Base-by-base conservation (phyloP, 2,113 vertebrate genomes). In the Sinosuthora webbiana region DNA sequence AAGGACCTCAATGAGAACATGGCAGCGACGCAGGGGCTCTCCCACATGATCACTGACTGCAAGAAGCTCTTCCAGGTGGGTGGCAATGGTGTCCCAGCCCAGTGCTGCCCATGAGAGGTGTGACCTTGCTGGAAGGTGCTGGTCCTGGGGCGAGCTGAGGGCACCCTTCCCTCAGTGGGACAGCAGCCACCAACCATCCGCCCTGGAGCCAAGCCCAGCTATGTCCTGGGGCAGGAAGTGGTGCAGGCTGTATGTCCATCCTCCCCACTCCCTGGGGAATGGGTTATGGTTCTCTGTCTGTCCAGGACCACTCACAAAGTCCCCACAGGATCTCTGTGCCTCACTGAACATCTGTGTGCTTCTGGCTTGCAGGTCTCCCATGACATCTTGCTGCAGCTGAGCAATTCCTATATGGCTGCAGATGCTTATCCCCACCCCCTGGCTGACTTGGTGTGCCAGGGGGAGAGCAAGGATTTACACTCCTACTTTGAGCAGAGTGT, bases 41-140 rank as follows among this genome's bases (percentile, higher is more conserved):
- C 98, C 81, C 98, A 99, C 93, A 99, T 99, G 98, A 99, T 99
- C 92, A 97, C 95, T 0, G 98, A 99, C 93, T 99, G 98, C 97
- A 99, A 99, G 97, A 98, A 99, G 83, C 98, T 99, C n/a, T 99
- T 99, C 89, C 98, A 99, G 98, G 98, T 99, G 76, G 82, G 97
- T 90, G 49, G 63, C 50, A 77, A 3, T 2, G 6, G 33, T 28
- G 19, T 35, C 44, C 35, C 21, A n/a, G 86, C 30, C 11, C 5
- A 4, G 31, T 0, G 0, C 27, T 49, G 30, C 13, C n/a, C 2
- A 1, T 0, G 1, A 52, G 33, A 55, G 25, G 17, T 28, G 31
- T 2, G 12, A 24, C 24, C 28, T 70, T 2, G 0, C 41, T 0
- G 0, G 75, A 0, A 4, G 41, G 13, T 83, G n/a, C 64, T 73